phyloP scores from a whole-genome alignment of 2,888 invertebrate species.

The Clunio marinus region DNA sequence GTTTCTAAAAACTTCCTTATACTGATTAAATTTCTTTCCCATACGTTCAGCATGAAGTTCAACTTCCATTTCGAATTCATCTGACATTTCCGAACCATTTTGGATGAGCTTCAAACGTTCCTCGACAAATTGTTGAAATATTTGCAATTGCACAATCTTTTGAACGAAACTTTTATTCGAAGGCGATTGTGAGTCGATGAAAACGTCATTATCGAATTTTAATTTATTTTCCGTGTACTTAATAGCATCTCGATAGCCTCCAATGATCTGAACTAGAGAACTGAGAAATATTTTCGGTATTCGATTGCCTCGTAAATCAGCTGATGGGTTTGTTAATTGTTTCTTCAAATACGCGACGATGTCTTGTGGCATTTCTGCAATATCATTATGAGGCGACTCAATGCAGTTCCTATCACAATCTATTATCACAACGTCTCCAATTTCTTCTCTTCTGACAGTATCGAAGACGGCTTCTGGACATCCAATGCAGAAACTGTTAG shows the following conservation, averaged over 20 bases:
- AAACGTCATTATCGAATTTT: slow-evolving; percentile 81
- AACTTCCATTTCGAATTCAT: slow-evolving; percentile 91
- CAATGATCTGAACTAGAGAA: slow-evolving; percentile 88
- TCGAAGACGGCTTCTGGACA: slow-evolving; percentile 34
- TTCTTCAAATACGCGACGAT: slow-evolving; percentile 62
- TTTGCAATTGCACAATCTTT: slow-evolving; percentile 88
- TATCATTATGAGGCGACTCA: slow-evolving; percentile 83
- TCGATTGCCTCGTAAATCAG: slow-evolving; percentile 55
- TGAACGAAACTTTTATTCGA: slow-evolving; percentile 84
- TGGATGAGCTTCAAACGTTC: slow-evolving; percentile 89
- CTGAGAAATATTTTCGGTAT: slow-evolving; percentile 88
- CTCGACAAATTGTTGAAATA: slow-evolving; percentile 95
- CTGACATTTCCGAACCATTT: slow-evolving; percentile 86
- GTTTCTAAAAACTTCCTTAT: slow-evolving; percentile 79
- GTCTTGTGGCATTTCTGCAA: slow-evolving; percentile 83
- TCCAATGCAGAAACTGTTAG: slow-evolving; percentile 37
- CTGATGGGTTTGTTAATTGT: slow-evolving; percentile 46
- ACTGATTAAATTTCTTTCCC: slow-evolving; percentile 54
- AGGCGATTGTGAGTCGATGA: slow-evolving; percentile 78
- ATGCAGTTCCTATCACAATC: slow-evolving; percentile 88
- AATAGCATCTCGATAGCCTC: slow-evolving; percentile 88
- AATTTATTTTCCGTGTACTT: slow-evolving; percentile 69
- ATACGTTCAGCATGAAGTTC: slow-evolving; percentile 55
- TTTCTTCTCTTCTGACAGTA: slow-evolving; percentile 67
- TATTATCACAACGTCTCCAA: slow-evolving; percentile 91